Conservation (phyloP, 2,113 vertebrate genomes). For the Limnothrissa miodon region DNA sequence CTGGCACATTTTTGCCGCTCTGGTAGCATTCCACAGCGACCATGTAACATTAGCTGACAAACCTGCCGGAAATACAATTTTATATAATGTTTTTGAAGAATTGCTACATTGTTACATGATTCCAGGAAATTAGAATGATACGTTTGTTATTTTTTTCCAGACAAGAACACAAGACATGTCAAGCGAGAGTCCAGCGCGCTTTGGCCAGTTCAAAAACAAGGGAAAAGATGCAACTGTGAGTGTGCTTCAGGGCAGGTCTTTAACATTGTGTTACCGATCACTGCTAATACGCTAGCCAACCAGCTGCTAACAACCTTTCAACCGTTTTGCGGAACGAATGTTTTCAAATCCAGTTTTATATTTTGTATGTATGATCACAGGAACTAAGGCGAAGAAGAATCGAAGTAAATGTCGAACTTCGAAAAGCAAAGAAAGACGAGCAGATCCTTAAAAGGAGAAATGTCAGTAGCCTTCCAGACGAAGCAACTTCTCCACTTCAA, state of each 20-base stretch:
- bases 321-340: neutral
- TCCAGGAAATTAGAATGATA: neutral
- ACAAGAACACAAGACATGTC: conserved; percentile 23
- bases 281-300: neutral
- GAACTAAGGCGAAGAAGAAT: conserved; percentile 83
- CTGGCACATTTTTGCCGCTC: neutral
- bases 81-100: neutral
- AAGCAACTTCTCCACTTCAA: conserved; percentile 78
- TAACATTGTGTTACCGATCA: neutral
- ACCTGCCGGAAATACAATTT: neutral
- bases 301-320: too few relatives aligned
- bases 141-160: neutral
- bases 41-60: neutral
- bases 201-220: conserved; percentile 93
- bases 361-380: conserved; percentile 54
- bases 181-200: conserved; percentile 72
- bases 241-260: neutral
- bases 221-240: conserved; percentile 77
- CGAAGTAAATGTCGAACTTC: conserved; percentile 86
- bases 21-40: neutral
- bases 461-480: conserved; percentile 78
- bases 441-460: conserved; percentile 91
- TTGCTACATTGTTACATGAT: neutral
- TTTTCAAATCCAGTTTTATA: neutral
- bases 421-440: conserved; percentile 92